These are phyloP conservation scores for Macroramphosus scolopax DNA, from an alignment of 2,797 vertebrate genomes.

Conservation along the genomic window DNA sequence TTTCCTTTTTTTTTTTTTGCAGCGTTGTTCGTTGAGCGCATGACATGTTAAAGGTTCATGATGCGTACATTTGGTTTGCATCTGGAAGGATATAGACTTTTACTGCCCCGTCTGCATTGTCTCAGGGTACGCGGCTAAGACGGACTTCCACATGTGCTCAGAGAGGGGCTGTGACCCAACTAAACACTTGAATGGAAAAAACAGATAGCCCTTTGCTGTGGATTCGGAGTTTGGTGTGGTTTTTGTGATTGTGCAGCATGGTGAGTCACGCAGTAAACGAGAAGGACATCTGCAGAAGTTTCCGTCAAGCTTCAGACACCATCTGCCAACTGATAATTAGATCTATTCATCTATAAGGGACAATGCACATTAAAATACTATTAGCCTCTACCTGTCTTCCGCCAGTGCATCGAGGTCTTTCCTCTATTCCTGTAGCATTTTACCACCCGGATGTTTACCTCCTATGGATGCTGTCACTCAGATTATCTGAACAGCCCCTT, in stretches of 20 bases:
- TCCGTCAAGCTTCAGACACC: neutral
- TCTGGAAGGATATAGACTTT: slow-evolving; percentile 62
- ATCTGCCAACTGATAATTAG: neutral
- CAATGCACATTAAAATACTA: neutral
- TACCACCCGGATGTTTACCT: slow-evolving; percentile 7
- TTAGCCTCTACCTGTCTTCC: too few relatives aligned
- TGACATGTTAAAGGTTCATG: slow-evolving; percentile 43
- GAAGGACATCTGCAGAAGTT: slow-evolving; percentile 10
- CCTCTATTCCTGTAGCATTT: slow-evolving; percentile 1
- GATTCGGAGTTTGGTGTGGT: slow-evolving; percentile 7
- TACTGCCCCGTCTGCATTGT: slow-evolving; percentile 49
- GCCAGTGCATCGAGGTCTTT: too few relatives aligned
- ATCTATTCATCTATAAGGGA: neutral
- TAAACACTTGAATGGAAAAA: slow-evolving; percentile 41
- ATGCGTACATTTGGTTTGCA: slow-evolving; percentile 65
- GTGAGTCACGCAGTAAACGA: slow-evolving; percentile 16
- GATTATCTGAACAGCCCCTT: slow-evolving; percentile 51
- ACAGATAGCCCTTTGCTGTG: slow-evolving; percentile 27
- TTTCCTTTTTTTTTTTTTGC: slow-evolving; percentile 31
- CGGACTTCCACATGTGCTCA: slow-evolving; percentile 36
- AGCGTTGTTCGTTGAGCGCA: slow-evolving; percentile 30
- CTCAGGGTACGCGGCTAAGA: slow-evolving; percentile 33
- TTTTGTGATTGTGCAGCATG: neutral
- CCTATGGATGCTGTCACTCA: slow-evolving; percentile 34
- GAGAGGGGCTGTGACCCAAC: slow-evolving; percentile 47